phyloP scores from a whole-genome alignment of 2,888 invertebrate species.

The Sarcophaga caerulescens region DNA sequence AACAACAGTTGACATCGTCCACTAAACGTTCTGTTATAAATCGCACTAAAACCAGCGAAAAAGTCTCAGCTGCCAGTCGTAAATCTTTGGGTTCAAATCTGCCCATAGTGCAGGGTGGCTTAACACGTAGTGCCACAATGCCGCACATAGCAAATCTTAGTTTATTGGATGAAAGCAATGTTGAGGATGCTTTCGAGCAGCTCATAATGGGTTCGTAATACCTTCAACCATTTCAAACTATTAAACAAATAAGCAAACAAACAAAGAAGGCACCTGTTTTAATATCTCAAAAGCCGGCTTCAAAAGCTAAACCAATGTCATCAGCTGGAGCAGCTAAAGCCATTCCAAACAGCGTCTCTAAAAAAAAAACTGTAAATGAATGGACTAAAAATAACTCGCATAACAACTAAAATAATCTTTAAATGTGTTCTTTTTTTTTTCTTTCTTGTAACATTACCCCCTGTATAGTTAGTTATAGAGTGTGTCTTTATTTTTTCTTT shows the following conservation, averaged over 20 bases:
- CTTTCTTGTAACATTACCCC: neutral
- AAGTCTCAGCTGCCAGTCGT: slow-evolving; percentile 81
- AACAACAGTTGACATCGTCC: neutral
- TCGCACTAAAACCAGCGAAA: slow-evolving; percentile 82
- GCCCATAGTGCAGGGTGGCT: slow-evolving; percentile 79
- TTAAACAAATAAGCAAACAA: slow-evolving; percentile 17
- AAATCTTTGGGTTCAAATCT: slow-evolving; percentile 75
- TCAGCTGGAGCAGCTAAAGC: slow-evolving; percentile 46
- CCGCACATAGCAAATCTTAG: slow-evolving; percentile 86
- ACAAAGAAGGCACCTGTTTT: slow-evolving; percentile 35
- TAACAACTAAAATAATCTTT: neutral
- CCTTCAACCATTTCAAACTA: neutral
- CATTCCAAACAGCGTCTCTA: slow-evolving; percentile 55
- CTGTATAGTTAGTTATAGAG: slow-evolving; percentile 59
- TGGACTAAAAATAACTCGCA: slow-evolving; percentile 14
- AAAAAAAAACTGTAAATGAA: neutral
- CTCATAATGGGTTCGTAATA: slow-evolving; percentile 85
- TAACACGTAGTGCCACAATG: slow-evolving; percentile 89
- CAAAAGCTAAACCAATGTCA: slow-evolving; percentile 48
- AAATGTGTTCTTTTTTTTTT: slow-evolving; percentile 3
- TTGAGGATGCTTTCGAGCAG: slow-evolving; percentile 94
- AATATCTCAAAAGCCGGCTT: slow-evolving; percentile 48
- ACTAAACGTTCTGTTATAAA: slow-evolving; percentile 79
- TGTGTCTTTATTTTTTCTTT: slow-evolving; percentile 18
- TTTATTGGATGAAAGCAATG: slow-evolving; percentile 89